Base-by-base conservation (phyloP, 1,140 invertebrate genomes). In the Drosophila miranda region DNA sequence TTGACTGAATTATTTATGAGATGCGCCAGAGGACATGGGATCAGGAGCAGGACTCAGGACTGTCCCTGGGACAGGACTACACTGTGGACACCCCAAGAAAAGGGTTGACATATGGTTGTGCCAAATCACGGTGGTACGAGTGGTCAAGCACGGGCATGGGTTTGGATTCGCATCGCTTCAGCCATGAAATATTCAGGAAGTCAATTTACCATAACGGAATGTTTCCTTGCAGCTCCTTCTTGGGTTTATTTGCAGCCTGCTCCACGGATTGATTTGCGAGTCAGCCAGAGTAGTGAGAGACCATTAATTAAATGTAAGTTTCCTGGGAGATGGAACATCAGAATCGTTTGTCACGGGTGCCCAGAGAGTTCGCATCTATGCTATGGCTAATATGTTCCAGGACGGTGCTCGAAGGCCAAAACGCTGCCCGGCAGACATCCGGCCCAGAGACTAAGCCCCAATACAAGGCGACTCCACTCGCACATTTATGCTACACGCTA, bases 1-100 rank as follows among this genome's bases (percentile, higher is more conserved):
- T 83, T 84, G 71, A 56, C 79, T 83, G 79, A 80, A 83, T 83
- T 83, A 83, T 83, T 83, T 83, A 83, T 75, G 59, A 72, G 23
- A 5, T 26, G 23, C 23, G 23, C 23, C 23, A 26, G 61, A 50
- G 43, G 55, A 62, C 49, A 55, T 26, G 63, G 34, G 55, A 44
- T 28, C 23, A 34, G 44, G 43, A 44, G 16, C 19, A 44, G 30
- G 8, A 30, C 2, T 30, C 7, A 30, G 42, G 19, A 21, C 44
- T 30, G 21, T 59, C 30, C 38, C 44, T 38, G 14, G 16, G 16
- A 16, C 19, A 44, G 30, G 51, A 48, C 49, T 5, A 5, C 26
- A 45, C 41, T 43, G 23, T 41, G 34, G 30, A 61, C 42, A 23
- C 30, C 23, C 42, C 30, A 52, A 51, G 60, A 78, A 79, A 84